Evolutionary conservation across 1,140 invertebrate species (phyloP).

Genomic region (Cepaea nemoralis): DNA sequence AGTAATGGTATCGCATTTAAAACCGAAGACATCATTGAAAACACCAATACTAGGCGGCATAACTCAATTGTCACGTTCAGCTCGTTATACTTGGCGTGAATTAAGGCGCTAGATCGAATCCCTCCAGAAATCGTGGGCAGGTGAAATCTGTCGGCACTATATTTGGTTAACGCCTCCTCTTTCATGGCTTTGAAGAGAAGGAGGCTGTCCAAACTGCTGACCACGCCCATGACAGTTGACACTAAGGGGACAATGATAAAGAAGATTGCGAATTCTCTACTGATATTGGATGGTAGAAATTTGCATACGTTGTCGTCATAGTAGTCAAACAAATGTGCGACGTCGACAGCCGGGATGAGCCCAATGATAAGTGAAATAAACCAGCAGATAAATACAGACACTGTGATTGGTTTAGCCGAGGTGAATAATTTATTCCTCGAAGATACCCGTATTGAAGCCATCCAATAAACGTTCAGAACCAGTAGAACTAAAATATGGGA

Average conservation of each 20-base stretch:
- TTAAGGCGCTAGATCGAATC: slow-evolving; percentile 33
- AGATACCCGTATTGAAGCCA: slow-evolving; percentile 46
- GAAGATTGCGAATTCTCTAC: slow-evolving; percentile 49
- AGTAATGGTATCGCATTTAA: slow-evolving; percentile 51
- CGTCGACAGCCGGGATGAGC: slow-evolving; percentile 48
- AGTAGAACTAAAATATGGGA: slow-evolving; percentile 47
- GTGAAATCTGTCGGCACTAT: slow-evolving; percentile 52
- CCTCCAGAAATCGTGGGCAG: slow-evolving; percentile 38
- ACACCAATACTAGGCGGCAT: slow-evolving; percentile 48
- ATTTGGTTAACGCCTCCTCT: slow-evolving; percentile 47
- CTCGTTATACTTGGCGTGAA: slow-evolving; percentile 50
- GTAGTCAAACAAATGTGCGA: slow-evolving; percentile 14
- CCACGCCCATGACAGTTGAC: slow-evolving; percentile 43
- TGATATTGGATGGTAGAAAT: slow-evolving; percentile 52
- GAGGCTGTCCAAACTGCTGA: slow-evolving; percentile 50
- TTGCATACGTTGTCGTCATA: slow-evolving; percentile 40
- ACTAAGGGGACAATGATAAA: slow-evolving; percentile 47
- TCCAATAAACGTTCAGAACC: slow-evolving; percentile 54
- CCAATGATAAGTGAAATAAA: slow-evolving; percentile 49
- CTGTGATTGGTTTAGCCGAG: slow-evolving; percentile 49
- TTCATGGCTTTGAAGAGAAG: slow-evolving; percentile 52
- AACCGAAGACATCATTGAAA: slow-evolving; percentile 41
- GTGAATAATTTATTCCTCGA: slow-evolving; percentile 49
- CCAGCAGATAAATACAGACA: slow-evolving; percentile 50
- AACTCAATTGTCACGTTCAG: slow-evolving; percentile 52